Evolutionary conservation across 2,113 vertebrate species (phyloP), one percentile per base, ranked within the genome.

Genomic region (Ptilonorhynchus violaceus): DNA sequence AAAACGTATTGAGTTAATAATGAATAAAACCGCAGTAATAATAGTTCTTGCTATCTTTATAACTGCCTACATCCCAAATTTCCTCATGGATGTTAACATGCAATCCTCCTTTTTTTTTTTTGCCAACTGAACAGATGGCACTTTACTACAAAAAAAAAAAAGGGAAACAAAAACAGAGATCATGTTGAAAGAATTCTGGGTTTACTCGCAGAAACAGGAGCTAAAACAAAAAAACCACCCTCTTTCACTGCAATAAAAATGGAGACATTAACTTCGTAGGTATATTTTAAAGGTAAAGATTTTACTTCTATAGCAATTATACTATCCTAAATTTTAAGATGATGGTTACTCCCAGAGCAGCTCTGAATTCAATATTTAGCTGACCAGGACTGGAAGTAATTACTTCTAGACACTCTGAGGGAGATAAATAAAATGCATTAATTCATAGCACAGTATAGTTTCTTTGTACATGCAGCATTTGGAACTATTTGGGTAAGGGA

Each of bases 381-480:
- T 93, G 79, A 76, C 35, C 27, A 55, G 55, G 42, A 49, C 37
- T 69, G 10, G 24, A 88, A 80, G 68, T 84, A 95, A 95, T 92
- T 92, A 86, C 59, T 91, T 86, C 46, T 84, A 59, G 39, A 73
- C 23, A 39, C 30, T 70, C 47, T 59, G 21, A 93, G 35, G 9
- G 18, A 93, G 73, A 93, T 77, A 94, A 85, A 90, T 69, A 88
- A 95, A 92, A 86, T 77, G 12, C 28, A 81, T 74, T 77, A 12
- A 64, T 90, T 74, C 70, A 79, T 23, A 77, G 53, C 30, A 77
- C 21, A 74, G 25, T 27, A 39, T 31, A 92, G 85, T 16, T 88
- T 33, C 59, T 70, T 67, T 69, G 62, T 53, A 88, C 12, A 56
- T 30, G 49, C 19, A 80, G 63, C 37, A 62, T 80, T 74, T 74